Base-by-base conservation (phyloP, 2,113 vertebrate species). In the Puntigrus tetrazona region DNA sequence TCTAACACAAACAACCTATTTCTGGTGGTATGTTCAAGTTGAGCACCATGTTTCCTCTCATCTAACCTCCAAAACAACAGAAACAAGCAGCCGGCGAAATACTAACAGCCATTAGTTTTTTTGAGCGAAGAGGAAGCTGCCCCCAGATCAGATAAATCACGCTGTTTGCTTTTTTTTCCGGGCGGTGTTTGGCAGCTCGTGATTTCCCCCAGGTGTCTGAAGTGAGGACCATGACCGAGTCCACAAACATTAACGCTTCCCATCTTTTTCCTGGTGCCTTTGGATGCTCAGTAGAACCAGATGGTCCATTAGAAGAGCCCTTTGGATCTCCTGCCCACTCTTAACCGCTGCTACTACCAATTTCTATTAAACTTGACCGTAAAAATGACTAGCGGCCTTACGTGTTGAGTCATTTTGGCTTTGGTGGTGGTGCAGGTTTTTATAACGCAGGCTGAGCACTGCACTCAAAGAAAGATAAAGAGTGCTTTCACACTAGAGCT, bases 241-340 rank as follows among this genome's bases (percentile, higher is more conserved):
- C 43, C 78, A 81, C 86, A 87, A 90, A 89, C 86, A 86, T 87
- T 57, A 70, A 11, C 18, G 27, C 70, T 89, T 80, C 84, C 41
- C 22, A 50, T 63, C 3, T 25, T 73, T 78, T 79, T 52, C 25
- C 3, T 9, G 55, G 27, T 18, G 27, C 41, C 38, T 74, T 84
- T 31, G 34, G 75, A 76, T 85, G 83, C 29, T 70, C 82, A 77
- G 76, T 79, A 43, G 31, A 65, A 69, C 79, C 87, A 90, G 70
- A 84, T 87, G 87, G 86, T 78, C 25, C 59, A 50, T 86, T 90
- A 83, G 36, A 80, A 86, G 79, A 38, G 14, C 38, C 43, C 59
- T 78, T 52, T 34, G 27, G 55, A 86, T 91, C 85, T 86, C 52
- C 77, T 25, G 72, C 52, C 81, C 69, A 76, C 61, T 25, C 80